Evolutionary conservation across 2,888 invertebrate species (phyloP), one percentile per base, ranked within the genome.

Genomic region (Troides aeacus): DNA sequence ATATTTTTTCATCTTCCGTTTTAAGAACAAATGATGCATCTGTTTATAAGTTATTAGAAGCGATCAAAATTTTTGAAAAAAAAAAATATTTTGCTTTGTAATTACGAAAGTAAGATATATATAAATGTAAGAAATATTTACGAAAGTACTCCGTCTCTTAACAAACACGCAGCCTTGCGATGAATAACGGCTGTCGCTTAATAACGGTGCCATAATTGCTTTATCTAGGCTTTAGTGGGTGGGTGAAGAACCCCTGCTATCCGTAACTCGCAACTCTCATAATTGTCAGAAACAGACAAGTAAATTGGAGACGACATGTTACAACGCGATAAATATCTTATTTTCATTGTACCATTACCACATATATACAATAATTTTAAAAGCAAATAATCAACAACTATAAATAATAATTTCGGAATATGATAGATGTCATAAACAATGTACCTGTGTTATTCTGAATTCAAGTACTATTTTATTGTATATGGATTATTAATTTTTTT

Each of bases 151-250:
- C 57, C 72, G 72, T 68, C 69, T 72, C 68, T 75, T 74, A 74
- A 86, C 84, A 82, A 84, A 87, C 84, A 79, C 79, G 76, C 80
- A 84, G 82, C 81, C 83, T 82, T 80, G 83, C 79, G 36, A 87
- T 90, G 90, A 91, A 85, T 91, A 88, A 91, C 90, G 83, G 83
- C 79, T 75, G 83, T 81, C 86, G 84, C 83, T 90, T 90, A 90
- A 88, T 90, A 90, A 88, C 86, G 80, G 81, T 77, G 72, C 79
- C 79, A 84, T 90, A 89, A 90, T 90, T 90, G 86, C 86, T 87
- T 89, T 89, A 90, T 90, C 90, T 90, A 84, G 86, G 79, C 83
- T 77, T 81, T 76, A 75, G 81, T 77, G 74, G 84, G 85, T 83
- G 79, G 81, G 83, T 79, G 77, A 30, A 30, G 30, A 79, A 80